Percentiles rank a stretch among this genome's conserved stretches.
phyloP scores from a whole-genome alignment of 2,888 invertebrate species.

The Ernsta delagoae region DNA sequence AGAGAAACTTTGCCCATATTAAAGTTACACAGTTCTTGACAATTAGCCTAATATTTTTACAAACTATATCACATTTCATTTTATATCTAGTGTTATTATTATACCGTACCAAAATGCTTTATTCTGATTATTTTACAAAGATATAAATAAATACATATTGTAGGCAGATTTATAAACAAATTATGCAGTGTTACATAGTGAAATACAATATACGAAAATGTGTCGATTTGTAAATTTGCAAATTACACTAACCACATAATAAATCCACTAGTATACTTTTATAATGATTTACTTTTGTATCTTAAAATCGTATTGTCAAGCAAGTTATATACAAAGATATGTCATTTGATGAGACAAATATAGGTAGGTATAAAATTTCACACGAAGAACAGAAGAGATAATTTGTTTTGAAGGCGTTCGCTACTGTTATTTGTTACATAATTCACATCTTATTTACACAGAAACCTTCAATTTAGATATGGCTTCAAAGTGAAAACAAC shows the following conservation, averaged over 20 bases:
- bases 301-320: slow-evolving; percentile 82
- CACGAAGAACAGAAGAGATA: slow-evolving; percentile 31
- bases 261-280: slow-evolving; percentile 44
- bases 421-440: slow-evolving; percentile 34
- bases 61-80: slow-evolving; percentile 83
- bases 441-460: slow-evolving; percentile 36
- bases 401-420: slow-evolving; percentile 30
- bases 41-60: slow-evolving; percentile 77
- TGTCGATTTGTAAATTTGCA: slow-evolving; percentile 42
- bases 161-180: slow-evolving; percentile 34
- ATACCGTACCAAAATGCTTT: slow-evolving; percentile 37
- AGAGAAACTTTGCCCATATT: slow-evolving; percentile 50
- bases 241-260: slow-evolving; percentile 39
- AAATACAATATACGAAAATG: slow-evolving; percentile 28
- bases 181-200: slow-evolving; percentile 34
- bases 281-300: slow-evolving; percentile 55
- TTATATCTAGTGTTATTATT: slow-evolving; percentile 60
- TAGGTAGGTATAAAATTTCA: slow-evolving; percentile 38
- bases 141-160: slow-evolving; percentile 39
- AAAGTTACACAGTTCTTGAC: slow-evolving; percentile 69
- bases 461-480: slow-evolving; percentile 31
- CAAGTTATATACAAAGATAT: slow-evolving; percentile 82
- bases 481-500: slow-evolving; percentile 34
- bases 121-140: slow-evolving; percentile 42
- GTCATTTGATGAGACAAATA: slow-evolving; percentile 69